phyloP scores from a whole-genome alignment of 2,888 invertebrate species.

The Hetaerina titia region DNA sequence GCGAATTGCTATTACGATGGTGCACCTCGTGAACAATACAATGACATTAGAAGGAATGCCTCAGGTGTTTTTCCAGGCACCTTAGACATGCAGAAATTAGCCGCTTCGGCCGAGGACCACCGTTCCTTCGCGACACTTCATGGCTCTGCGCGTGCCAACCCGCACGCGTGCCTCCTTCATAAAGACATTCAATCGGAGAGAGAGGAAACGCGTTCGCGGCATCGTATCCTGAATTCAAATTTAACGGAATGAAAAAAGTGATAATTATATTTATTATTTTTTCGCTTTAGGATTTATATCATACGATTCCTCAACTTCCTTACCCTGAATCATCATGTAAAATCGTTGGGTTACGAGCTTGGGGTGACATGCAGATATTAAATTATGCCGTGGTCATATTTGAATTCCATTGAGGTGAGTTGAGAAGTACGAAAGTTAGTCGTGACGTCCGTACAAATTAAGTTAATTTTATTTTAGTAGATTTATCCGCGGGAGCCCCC shows the following conservation, averaged over 20 bases:
- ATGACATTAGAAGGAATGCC: neutral
- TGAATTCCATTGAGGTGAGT: neutral
- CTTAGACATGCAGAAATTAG: neutral
- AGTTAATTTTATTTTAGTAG: neutral
- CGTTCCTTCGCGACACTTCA: neutral
- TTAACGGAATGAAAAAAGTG: neutral
- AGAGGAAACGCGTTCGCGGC: neutral
- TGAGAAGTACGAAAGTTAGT: neutral
- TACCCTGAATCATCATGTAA: neutral
- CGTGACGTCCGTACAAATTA: neutral
- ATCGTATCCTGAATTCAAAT: constrained; percentile 1
- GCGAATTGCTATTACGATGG: neutral
- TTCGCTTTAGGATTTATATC: neutral
- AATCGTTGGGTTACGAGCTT: neutral
- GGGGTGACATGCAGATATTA: neutral
- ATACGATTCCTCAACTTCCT: neutral
- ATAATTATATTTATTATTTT: neutral
- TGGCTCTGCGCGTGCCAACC: constrained; percentile 20
- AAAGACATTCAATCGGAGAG: neutral
- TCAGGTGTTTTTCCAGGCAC: neutral
- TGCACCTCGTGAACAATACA: neutral
- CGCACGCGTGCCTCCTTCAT: neutral
- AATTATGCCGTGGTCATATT: neutral
- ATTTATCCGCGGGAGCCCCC: too few relatives aligned
- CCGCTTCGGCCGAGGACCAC: neutral